Evolutionary conservation across 2,797 vertebrate species (phyloP).

Genomic region (Onychomys arenicola): DNA sequence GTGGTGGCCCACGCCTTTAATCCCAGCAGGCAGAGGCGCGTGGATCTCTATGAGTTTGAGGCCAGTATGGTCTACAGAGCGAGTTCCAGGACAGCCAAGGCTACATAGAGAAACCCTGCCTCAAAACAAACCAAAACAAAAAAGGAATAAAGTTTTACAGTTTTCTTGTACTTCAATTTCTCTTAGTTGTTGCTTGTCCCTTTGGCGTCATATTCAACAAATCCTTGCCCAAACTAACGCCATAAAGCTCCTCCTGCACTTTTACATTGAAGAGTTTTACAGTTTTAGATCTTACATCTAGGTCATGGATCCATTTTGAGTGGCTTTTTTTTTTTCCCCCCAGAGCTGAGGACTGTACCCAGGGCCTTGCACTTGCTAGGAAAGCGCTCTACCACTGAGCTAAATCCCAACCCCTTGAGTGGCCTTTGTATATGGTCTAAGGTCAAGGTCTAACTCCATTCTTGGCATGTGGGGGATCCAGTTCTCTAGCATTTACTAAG

Average conservation of each 20-base stretch:
- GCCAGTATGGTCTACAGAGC: neutral
- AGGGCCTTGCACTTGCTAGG: too few species aligned
- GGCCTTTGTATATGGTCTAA: constrained; percentile 27
- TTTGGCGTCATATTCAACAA: constrained; percentile 38
- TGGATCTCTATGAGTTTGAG: neutral
- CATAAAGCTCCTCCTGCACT: neutral
- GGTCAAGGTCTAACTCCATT: constrained; percentile 4
- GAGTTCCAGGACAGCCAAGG: neutral
- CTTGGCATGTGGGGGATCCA: neutral
- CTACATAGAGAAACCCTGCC: neutral
- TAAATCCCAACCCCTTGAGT: too few species aligned
- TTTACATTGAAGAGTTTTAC: constrained; percentile 2
- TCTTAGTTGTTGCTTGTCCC: constrained; percentile 1
- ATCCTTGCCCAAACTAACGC: neutral
- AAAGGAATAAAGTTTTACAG: neutral
- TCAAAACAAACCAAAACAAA: neutral
- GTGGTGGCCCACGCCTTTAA: neutral
- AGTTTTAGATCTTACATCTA: constrained; percentile 42
- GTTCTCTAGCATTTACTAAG: constrained; percentile 25
- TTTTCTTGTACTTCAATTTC: neutral
- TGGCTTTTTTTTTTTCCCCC: too few species aligned
- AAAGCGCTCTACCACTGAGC: too few species aligned
- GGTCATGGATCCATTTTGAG: constrained; percentile 30
- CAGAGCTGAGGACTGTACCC: too few species aligned
- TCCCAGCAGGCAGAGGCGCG: neutral